Base-by-base conservation (phyloP, 2,797 vertebrate genomes). In the Dallia pectoralis region DNA sequence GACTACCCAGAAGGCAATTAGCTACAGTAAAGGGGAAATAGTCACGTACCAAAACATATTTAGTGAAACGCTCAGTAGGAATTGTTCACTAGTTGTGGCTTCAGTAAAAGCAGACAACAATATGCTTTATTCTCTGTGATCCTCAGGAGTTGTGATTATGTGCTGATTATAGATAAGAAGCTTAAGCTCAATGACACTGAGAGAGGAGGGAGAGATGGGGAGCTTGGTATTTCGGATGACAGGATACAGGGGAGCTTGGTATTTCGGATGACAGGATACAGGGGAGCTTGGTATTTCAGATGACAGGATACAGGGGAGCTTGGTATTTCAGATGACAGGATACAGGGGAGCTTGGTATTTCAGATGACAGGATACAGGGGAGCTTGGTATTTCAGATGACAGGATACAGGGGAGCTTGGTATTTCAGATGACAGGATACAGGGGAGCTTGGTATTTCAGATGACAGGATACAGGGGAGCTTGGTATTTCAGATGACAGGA, bases 131-230 rank as follows among this genome's bases (percentile, higher is more conserved):
- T 77, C 67, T 72, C 73, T 74, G 32, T 86, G 77, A 89, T 82
- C 82, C 74, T 84, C 77, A 75, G 82, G 79, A 86, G 77, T 83
- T 86, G 77, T 81, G 86, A 87, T 89, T n/a, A 85, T 75, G 86
- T 69, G 82, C 77, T 89, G 86, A 92, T 91, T 89, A 90, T 78
- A 64, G 19, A 51, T 92, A 92, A 93, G 88, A 90, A 2, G 89
- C 89, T 93, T 92, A 91, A 61, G 66, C 71, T 44, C 40, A 6
- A 44, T 44, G 22, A 56, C 14, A 22, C 7, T 0, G 63, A 70
- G 79, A 69, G 76, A n/a, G 65, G 81, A 82, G 78, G 78, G 15
- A 25, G 79, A 68, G 79, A 82, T 77, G 78, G 15, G 6, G 78
- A 68, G 63, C 66, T 44, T 1, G 40, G n/a, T 69, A 66, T 87